Conservation (phyloP, 1,140 invertebrate genomes). For the Nephotettix cincticeps region DNA sequence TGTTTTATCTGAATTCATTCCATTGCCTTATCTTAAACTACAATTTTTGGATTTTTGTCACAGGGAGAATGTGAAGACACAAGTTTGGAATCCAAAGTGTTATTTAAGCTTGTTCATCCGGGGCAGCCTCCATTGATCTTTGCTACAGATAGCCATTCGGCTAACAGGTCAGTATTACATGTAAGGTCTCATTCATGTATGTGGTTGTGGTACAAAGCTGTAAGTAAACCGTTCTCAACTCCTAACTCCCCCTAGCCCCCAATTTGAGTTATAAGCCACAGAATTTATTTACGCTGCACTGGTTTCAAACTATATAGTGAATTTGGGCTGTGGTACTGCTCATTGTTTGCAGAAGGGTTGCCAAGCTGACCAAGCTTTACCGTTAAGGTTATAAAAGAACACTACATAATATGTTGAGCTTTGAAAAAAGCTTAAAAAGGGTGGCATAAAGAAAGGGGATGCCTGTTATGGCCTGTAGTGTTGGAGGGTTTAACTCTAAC, state of each 20-base stretch:
- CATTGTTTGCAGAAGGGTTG: neutral
- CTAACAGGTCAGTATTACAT: conserved; percentile 47
- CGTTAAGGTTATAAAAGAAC: too few species aligned
- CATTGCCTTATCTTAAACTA: too few species aligned
- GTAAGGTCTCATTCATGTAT: conserved; percentile 11
- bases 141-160: conserved; percentile 48
- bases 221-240: neutral
- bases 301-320: too few species aligned
- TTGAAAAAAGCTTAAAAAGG: too few species aligned
- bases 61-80: conserved; percentile 46
- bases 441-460: too few species aligned
- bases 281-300: neutral
- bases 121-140: conserved; percentile 53
- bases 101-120: conserved; percentile 56
- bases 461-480: too few species aligned
- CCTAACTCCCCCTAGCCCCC: neutral
- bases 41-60: neutral
- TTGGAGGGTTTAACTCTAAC: too few species aligned
- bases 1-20: too few species aligned
- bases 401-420: too few species aligned
- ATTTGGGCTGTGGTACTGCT: neutral
- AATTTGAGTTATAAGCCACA: neutral
- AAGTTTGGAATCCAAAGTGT: conserved; percentile 45
- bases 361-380: too few species aligned
- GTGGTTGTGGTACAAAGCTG: neutral